These are phyloP conservation scores for Salvelinus fontinalis DNA, from an alignment of 2,113 vertebrate species.

Conservation along the genomic window DNA sequence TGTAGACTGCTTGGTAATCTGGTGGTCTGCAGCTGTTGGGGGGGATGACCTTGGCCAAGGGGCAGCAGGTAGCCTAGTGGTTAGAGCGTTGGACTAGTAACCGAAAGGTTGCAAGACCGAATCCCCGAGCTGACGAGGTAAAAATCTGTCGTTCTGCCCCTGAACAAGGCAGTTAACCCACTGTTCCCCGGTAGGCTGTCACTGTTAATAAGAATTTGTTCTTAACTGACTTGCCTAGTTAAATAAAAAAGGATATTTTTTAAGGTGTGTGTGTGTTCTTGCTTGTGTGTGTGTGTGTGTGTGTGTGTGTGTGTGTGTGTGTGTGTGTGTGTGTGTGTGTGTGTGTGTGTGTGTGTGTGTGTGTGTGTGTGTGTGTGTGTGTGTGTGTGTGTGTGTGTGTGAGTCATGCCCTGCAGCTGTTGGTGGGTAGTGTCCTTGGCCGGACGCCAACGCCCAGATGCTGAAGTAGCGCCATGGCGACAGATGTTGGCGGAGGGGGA, in stretches of 20 bases:
- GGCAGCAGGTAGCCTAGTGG: no score
- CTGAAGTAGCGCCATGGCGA: conserved; percentile 34
- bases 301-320: neutral
- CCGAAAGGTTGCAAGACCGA: no score
- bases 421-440: conserved; percentile 48
- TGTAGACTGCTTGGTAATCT: neutral
- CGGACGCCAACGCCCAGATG: conserved; percentile 37
- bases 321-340: neutral
- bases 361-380: neutral
- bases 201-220: no score
- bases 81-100: no score
- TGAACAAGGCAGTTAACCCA: no score
- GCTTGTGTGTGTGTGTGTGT: neutral
- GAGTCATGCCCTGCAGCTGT: conserved; percentile 24
- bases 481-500: conserved; percentile 57
- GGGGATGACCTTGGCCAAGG: no score
- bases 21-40: neutral
- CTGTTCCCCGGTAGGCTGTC: no score
- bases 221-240: no score
- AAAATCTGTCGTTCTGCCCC: no score
- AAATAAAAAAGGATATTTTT: no score
- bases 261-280: no score
- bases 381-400: neutral
- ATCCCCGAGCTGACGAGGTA: no score
- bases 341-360: neutral